Percentiles rank a stretch among this genome's conserved stretches.
phyloP scores from a whole-genome alignment of 2,797 vertebrate genomes.

The Rhynchonycteris naso region DNA sequence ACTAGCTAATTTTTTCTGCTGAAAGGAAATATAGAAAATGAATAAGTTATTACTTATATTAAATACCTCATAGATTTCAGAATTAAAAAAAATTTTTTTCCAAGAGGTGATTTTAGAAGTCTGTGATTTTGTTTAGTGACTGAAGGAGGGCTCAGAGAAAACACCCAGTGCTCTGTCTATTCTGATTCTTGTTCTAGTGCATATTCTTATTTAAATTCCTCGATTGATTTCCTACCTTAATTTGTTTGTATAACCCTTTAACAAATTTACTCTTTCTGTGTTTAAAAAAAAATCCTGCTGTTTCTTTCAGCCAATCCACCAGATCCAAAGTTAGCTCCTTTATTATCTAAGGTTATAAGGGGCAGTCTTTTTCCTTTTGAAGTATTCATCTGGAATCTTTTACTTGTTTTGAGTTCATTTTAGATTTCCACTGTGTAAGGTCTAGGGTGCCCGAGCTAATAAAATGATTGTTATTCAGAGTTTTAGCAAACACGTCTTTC shows the following conservation, averaged over 20 bases:
- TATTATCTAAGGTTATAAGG: conserved; percentile 18
- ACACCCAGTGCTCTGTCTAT: conserved; percentile 31
- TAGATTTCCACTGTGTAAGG: neutral
- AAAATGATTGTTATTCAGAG: conserved; percentile 18
- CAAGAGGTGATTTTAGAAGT: conserved; percentile 32
- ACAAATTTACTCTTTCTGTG: neutral
- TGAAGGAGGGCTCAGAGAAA: neutral
- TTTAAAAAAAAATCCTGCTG: neutral
- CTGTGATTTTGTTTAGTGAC: conserved; percentile 56
- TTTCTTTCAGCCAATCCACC: conserved; percentile 18
- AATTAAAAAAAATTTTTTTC: conserved; percentile 51
- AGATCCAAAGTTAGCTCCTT: conserved; percentile 20
- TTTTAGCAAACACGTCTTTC: neutral
- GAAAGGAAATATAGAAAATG: conserved; percentile 50
- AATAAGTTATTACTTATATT: neutral
- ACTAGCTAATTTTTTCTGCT: conserved; percentile 50
- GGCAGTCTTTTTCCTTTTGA: conserved; percentile 24
- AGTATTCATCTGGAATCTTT: conserved; percentile 47
- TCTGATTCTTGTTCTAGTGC: conserved; percentile 55
- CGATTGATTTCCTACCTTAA: conserved; percentile 66
- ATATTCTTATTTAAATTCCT: conserved; percentile 56
- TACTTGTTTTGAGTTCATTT: conserved; percentile 52
- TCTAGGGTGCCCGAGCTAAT: conserved; percentile 13
- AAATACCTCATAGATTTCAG: conserved; percentile 46
- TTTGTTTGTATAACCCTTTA: conserved; percentile 70